These are phyloP conservation scores for Osedax frankpressi DNA, from an alignment of 2,888 invertebrate species.

Conservation along the genomic window DNA sequence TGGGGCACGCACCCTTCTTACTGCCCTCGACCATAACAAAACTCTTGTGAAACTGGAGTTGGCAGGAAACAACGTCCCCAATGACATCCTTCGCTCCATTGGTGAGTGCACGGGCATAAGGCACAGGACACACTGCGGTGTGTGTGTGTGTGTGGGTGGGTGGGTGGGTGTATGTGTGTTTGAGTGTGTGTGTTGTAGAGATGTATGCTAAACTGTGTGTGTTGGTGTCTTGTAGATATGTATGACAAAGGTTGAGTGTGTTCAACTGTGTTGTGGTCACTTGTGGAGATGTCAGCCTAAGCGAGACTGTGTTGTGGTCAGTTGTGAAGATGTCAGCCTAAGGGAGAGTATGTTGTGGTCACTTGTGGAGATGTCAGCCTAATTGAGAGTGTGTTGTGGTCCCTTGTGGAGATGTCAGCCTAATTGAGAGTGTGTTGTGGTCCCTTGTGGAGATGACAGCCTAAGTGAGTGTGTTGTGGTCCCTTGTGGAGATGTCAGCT, in stretches of 20 bases:
- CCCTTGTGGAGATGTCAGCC: neutral
- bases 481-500: neutral
- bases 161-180: too few species aligned
- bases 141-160: neutral
- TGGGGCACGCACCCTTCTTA: constrained; percentile 41
- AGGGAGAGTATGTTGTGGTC: neutral
- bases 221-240: neutral
- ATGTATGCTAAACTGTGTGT: neutral
- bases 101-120: constrained; percentile 30
- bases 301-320: neutral
- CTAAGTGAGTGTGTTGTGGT: neutral
- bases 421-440: neutral
- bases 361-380: neutral
- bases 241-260: neutral
- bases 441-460: too few species aligned
- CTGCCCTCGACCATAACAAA: constrained; percentile 41
- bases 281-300: neutral
- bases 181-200: neutral
- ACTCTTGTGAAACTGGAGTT: constrained; percentile 39
- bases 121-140: neutral
- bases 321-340: neutral
- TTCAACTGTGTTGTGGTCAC: neutral
- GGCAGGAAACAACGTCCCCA: constrained; percentile 45
- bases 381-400: neutral
- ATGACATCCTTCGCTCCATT: constrained; percentile 41